These are phyloP conservation scores for Arrhamphus sclerolepis DNA, from an alignment of 2,797 vertebrate genomes.

Conservation along the genomic window DNA sequence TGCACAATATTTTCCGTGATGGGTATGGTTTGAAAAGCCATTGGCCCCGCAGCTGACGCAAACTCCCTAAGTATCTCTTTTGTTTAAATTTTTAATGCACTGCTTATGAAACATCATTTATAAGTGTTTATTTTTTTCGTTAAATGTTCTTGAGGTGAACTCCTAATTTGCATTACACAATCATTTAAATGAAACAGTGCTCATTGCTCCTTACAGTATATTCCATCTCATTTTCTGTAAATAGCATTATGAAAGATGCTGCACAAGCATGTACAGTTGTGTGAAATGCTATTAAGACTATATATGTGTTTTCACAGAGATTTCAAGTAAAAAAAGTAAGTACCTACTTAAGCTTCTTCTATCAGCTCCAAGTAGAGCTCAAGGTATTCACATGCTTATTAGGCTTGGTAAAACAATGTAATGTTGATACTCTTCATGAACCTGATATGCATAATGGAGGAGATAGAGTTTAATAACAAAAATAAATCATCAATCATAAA, in stretches of 20 bases:
- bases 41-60: no score
- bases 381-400: conserved; percentile 34
- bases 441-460: conserved; percentile 53
- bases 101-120: no score
- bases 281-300: conserved; percentile 14
- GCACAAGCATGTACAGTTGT: background rate
- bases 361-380: conserved; percentile 26
- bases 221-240: no score
- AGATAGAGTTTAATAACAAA: conserved; percentile 57
- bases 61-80: no score
- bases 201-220: no score
- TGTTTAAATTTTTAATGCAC: no score
- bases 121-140: no score
- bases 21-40: no score
- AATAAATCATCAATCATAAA: conserved; percentile 61
- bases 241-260: background rate
- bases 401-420: conserved; percentile 21
- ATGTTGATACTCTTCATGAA: conserved; percentile 50
- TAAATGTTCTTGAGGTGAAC: no score
- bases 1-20: no score
- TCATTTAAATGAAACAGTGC: no score
- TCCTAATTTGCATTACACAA: no score
- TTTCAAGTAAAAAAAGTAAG: conserved; percentile 2
- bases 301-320: conserved; percentile 6
- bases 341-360: conserved; percentile 2